phyloP scores from a whole-genome alignment of 1,140 invertebrate species.

The Mizuhopecten yessoensis region DNA sequence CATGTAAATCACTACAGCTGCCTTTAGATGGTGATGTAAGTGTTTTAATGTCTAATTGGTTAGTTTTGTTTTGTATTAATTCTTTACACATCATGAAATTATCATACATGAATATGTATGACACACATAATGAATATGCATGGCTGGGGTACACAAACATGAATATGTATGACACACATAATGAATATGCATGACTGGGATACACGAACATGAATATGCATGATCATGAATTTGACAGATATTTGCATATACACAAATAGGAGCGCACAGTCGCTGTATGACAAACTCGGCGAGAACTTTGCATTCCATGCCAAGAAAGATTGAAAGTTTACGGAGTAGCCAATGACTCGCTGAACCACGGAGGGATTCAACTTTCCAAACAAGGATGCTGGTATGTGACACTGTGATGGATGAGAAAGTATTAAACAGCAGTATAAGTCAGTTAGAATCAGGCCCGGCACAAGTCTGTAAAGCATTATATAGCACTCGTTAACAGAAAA shows the following conservation, averaged over 20 bases:
- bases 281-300: constrained; percentile 20
- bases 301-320: constrained; percentile 37
- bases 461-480: too few relatives aligned
- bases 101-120: not conserved
- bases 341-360: constrained; percentile 31
- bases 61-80: not conserved
- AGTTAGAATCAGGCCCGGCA: not conserved
- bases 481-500: too few relatives aligned
- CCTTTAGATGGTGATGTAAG: not conserved
- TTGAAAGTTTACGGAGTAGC: not conserved
- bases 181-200: constrained; percentile 15
- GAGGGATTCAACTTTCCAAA: constrained; percentile 18
- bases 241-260: not conserved
- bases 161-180: not conserved
- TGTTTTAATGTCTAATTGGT: not conserved
- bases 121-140: constrained; percentile 18
- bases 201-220: constrained; percentile 18
- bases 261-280: not conserved
- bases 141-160: not conserved
- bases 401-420: not conserved
- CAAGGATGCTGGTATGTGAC: not conserved
- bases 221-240: not conserved
- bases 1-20: not conserved
- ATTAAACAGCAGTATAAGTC: not conserved
- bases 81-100: not conserved